Conservation (phyloP, 2,888 invertebrate genomes). For the Cephus nigrinus region DNA sequence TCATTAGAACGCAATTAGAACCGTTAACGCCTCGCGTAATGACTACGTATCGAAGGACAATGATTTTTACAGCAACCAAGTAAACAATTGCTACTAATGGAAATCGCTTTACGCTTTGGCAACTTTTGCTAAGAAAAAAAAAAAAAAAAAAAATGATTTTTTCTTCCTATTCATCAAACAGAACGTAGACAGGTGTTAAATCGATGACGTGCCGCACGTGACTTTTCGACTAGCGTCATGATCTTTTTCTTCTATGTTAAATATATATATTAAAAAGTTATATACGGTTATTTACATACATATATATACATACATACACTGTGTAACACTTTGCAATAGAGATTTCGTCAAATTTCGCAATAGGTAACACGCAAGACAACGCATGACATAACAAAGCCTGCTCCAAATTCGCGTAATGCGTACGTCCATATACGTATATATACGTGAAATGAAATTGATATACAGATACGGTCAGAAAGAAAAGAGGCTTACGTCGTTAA, state of each 20-base stretch:
- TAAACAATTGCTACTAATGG: background rate
- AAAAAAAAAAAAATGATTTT: background rate
- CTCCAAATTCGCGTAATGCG: background rate
- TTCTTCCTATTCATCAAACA: slow-evolving; percentile 13
- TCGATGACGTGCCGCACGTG: slow-evolving; percentile 3
- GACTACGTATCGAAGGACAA: background rate
- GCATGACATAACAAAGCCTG: background rate
- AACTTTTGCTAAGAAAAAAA: background rate
- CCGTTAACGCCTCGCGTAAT: background rate
- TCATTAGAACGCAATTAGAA: background rate
- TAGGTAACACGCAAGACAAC: background rate
- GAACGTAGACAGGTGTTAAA: slow-evolving; percentile 4
- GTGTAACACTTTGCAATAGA: background rate
- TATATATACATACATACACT: background rate
- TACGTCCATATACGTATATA: background rate
- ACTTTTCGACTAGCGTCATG: background rate
- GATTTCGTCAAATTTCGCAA: slow-evolving; percentile 1
- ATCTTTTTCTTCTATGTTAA: background rate
- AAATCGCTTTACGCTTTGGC: background rate
- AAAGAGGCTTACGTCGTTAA: background rate
- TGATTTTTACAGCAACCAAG: background rate
- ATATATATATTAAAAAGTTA: no score
- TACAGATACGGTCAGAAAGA: background rate
- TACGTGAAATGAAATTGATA: background rate
- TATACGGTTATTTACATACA: background rate